Evolutionary conservation across 2,113 vertebrate genomes (phyloP).

Genomic region (Tinamus guttatus): DNA sequence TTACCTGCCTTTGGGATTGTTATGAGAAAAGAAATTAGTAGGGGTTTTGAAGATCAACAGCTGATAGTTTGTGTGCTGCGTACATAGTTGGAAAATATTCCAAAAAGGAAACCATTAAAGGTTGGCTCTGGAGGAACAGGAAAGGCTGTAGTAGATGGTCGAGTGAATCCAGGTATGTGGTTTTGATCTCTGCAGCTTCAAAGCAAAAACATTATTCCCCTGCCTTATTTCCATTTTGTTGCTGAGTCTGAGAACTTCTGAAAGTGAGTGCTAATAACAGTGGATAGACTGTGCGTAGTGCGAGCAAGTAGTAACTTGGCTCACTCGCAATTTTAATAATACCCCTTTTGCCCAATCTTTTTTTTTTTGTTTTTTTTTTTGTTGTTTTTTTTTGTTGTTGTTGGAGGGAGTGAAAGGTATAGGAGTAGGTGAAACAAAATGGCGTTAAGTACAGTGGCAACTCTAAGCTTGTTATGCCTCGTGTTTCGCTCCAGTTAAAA

Average conservation of each 20-base stretch:
- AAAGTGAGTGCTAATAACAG: slow-evolving; percentile 10
- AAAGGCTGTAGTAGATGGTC: slow-evolving; percentile 9
- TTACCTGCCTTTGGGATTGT: neutral
- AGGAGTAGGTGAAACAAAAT: neutral
- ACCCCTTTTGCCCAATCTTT: neutral
- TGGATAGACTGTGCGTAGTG: neutral
- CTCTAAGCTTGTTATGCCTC: accelerated
- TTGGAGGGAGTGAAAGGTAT: no score
- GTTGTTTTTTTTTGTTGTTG: no score
- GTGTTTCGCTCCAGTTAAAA: neutral
- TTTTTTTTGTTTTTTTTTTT: neutral
- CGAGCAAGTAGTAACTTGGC: slow-evolving; percentile 25
- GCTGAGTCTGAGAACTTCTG: slow-evolving; percentile 36
- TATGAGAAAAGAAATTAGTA: neutral
- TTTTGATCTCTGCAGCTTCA: slow-evolving; percentile 57
- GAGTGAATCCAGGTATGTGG: slow-evolving; percentile 20
- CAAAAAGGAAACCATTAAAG: neutral
- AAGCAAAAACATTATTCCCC: slow-evolving; percentile 3
- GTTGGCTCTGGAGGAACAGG: slow-evolving; percentile 21
- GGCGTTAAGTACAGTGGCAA: neutral
- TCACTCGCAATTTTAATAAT: neutral
- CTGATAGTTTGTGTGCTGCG: neutral
- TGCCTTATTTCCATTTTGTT: slow-evolving; percentile 55
- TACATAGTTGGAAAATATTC: neutral
- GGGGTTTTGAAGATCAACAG: neutral